Conservation (phyloP, 2,797 vertebrate genomes). For the Liasis olivaceus region DNA sequence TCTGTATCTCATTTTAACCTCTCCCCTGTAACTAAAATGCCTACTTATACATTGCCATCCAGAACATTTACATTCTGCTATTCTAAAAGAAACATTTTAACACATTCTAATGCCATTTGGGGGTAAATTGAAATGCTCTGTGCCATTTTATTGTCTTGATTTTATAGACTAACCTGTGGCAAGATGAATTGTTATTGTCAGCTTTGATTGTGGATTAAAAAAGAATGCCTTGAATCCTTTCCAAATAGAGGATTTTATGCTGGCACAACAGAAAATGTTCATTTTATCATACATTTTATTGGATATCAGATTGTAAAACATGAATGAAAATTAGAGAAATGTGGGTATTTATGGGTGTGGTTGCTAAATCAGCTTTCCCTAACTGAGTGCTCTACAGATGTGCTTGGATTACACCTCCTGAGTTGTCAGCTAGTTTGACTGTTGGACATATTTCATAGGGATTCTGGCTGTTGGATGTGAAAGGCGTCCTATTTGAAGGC, state of each 20-base stretch:
- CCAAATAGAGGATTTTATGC: too few relatives aligned
- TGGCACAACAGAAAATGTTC: too few relatives aligned
- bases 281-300: neutral
- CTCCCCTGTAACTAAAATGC: neutral
- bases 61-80: neutral
- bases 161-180: neutral
- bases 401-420: too few relatives aligned
- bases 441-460: neutral
- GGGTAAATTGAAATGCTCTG: neutral
- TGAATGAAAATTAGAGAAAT: neutral
- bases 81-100: neutral
- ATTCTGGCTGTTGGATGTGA: neutral
- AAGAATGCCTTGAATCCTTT: too few relatives aligned
- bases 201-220: neutral
- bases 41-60: neutral
- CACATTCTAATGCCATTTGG: neutral
- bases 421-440: too few relatives aligned
- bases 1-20: neutral
- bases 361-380: neutral
- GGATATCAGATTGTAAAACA: neutral
- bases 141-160: neutral
- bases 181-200: neutral
- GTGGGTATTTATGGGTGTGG: neutral
- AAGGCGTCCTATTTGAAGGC: neutral
- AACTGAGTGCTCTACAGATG: too few relatives aligned